Conservation (phyloP, 2,888 invertebrate genomes). For the Ctena decussata region DNA sequence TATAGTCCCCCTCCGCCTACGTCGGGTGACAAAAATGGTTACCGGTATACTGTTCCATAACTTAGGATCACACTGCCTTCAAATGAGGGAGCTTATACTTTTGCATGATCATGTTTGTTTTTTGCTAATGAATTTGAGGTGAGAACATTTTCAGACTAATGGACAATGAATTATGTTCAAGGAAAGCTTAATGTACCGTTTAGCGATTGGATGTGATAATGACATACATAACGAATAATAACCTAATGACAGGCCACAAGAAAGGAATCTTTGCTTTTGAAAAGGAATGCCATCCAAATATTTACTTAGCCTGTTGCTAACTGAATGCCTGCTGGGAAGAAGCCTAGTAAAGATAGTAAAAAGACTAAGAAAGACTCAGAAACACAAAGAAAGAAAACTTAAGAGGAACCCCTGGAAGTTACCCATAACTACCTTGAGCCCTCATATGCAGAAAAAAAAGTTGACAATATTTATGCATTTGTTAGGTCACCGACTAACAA, state of each 20-base stretch:
- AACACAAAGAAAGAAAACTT: not conserved
- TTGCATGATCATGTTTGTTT: too few species aligned
- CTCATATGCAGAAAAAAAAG: constrained; percentile 48
- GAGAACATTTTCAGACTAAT: constrained; percentile 12
- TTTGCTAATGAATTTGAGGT: not conserved
- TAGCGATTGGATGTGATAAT: too few species aligned
- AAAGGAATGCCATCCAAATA: not conserved
- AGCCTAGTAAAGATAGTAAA: not conserved
- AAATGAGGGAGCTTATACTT: too few species aligned
- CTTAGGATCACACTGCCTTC: too few species aligned
- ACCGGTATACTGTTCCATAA: too few species aligned
- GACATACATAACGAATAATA: too few species aligned
- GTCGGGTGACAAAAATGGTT: too few species aligned
- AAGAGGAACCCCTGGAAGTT: not conserved
- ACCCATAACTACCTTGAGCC: constrained; percentile 4
- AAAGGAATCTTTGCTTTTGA: not conserved
- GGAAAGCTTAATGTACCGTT: too few species aligned
- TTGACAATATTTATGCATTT: constrained; percentile 30
- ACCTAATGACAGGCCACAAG: not conserved
- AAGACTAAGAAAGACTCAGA: not conserved
- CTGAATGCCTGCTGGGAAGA: not conserved
- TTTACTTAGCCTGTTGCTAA: not conserved
- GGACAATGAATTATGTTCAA: not conserved
- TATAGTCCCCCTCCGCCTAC: too few species aligned
- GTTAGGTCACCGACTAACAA: constrained; percentile 52